Conservation (phyloP, 2,888 invertebrate species). For the Pyrrhia umbra region DNA sequence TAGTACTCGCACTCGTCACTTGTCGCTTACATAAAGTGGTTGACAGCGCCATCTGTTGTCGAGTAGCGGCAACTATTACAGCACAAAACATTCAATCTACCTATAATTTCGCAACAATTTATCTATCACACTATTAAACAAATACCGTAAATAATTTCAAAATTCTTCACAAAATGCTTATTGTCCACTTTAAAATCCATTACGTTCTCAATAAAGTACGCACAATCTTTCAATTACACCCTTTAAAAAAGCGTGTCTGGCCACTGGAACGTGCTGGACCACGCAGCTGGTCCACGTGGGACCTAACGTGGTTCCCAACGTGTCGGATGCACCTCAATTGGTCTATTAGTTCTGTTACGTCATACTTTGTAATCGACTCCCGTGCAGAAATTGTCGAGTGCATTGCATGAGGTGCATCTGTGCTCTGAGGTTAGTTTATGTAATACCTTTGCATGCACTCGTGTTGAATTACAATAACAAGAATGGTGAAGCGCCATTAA, state of each 20-base stretch:
- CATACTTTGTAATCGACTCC: slow-evolving; percentile 20
- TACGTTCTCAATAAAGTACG: not conserved
- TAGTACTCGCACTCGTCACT: not conserved
- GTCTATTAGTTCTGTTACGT: slow-evolving; percentile 34
- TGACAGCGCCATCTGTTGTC: slow-evolving; percentile 77
- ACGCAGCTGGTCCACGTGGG: slow-evolving; percentile 31
- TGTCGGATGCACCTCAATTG: slow-evolving; percentile 51
- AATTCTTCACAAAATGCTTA: not conserved
- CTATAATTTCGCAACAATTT: too few species aligned
- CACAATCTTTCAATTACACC: slow-evolving; percentile 40
- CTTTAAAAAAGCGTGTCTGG: not conserved
- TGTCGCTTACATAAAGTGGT: not conserved
- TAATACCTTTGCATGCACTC: not conserved
- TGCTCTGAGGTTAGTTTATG: not conserved
- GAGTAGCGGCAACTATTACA: slow-evolving; percentile 69
- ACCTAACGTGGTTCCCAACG: slow-evolving; percentile 30
- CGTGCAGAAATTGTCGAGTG: slow-evolving; percentile 30
- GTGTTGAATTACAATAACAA: not conserved
- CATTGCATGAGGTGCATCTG: slow-evolving; percentile 17
- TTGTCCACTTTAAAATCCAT: not conserved
- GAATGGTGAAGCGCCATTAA: too few species aligned
- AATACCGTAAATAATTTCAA: not conserved
- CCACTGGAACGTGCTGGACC: slow-evolving; percentile 32
- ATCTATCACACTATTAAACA: too few species aligned
- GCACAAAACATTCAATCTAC: accelerated